These are phyloP conservation scores for Mellilla xanthometata DNA, from an alignment of 2,888 invertebrate species.

Conservation along the genomic window DNA sequence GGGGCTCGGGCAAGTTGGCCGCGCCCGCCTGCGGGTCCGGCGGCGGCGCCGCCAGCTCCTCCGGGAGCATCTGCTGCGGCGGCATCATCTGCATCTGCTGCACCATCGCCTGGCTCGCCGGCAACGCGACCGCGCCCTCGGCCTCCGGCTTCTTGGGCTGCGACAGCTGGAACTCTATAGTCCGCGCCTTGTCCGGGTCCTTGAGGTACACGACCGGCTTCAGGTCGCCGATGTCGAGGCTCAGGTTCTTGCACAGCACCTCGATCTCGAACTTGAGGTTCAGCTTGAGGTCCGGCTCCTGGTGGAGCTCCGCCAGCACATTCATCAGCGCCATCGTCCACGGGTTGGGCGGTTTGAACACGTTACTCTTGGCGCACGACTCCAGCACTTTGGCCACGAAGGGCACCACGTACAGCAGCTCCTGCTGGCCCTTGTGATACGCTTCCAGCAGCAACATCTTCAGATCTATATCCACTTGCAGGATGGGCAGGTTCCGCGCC, in stretches of 20 bases:
- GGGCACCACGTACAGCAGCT: conserved; percentile 98
- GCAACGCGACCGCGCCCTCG: conserved; percentile 38
- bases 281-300: conserved; percentile 97
- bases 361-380: conserved; percentile 96
- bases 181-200: conserved; percentile 91
- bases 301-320: conserved; percentile 97
- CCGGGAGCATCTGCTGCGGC: too few relatives aligned
- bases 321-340: conserved; percentile 99
- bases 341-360: conserved; percentile 98
- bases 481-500: conserved; percentile 95
- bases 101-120: conserved; percentile 56
- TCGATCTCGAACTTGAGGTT: conserved; percentile 99
- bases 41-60: conserved; percentile 64
- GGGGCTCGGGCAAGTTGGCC: conserved; percentile 94
- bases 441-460: conserved; percentile 98
- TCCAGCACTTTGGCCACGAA: conserved; percentile 99
- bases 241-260: conserved; percentile 97
- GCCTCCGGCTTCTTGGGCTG: conserved; percentile 84
- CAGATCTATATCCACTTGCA: conserved; percentile 95
- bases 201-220: conserved; percentile 94
- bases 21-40: conserved; percentile 68
- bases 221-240: conserved; percentile 92
- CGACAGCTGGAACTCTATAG: conserved; percentile 93
- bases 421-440: conserved; percentile 98
- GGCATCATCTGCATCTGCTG: conserved; percentile 67